phyloP scores from a whole-genome alignment of 2,888 invertebrate genomes.

The Cactoblastis cactorum region DNA sequence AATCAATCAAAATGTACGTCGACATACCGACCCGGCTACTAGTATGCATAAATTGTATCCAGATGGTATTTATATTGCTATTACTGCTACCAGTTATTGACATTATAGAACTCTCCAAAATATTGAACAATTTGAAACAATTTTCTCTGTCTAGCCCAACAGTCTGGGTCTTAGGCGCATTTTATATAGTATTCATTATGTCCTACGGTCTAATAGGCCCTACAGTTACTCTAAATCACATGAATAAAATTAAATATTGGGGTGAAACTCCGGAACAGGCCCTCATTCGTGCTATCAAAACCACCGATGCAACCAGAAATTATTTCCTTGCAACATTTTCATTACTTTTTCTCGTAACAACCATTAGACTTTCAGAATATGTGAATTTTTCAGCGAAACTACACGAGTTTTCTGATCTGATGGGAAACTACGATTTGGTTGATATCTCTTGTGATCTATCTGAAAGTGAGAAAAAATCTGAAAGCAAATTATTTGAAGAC shows the following conservation, averaged over 20 bases:
- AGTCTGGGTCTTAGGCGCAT: constrained; percentile 7
- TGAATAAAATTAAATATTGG: constrained; percentile 24
- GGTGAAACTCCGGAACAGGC: constrained; percentile 34
- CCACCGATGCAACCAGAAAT: constrained; percentile 51
- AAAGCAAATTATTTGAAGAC: constrained; percentile 23
- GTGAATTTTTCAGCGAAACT: constrained; percentile 58
- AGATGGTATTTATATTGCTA: constrained; percentile 49
- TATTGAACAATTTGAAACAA: constrained; percentile 28
- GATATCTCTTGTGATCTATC: constrained; percentile 33
- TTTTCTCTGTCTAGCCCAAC: constrained; percentile 19
- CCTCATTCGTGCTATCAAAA: constrained; percentile 39
- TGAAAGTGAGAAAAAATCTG: constrained; percentile 23
- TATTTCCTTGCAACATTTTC: constrained; percentile 54
- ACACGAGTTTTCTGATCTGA: constrained; percentile 53
- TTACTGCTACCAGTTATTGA: constrained; percentile 44
- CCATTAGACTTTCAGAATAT: constrained; percentile 48
- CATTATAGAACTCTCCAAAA: constrained; percentile 38
- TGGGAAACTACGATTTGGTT: constrained; percentile 51
- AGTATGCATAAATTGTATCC: constrained; percentile 34
- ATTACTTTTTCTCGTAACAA: constrained; percentile 48
- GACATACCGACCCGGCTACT: constrained; percentile 33
- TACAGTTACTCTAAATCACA: constrained; percentile 34
- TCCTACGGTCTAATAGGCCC: constrained; percentile 47
- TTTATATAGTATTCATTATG: constrained; percentile 33
- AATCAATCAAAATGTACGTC: constrained; percentile 24